These are phyloP conservation scores for Cepaea hortensis DNA, from an alignment of 2,888 invertebrate genomes.

Conservation along the genomic window DNA sequence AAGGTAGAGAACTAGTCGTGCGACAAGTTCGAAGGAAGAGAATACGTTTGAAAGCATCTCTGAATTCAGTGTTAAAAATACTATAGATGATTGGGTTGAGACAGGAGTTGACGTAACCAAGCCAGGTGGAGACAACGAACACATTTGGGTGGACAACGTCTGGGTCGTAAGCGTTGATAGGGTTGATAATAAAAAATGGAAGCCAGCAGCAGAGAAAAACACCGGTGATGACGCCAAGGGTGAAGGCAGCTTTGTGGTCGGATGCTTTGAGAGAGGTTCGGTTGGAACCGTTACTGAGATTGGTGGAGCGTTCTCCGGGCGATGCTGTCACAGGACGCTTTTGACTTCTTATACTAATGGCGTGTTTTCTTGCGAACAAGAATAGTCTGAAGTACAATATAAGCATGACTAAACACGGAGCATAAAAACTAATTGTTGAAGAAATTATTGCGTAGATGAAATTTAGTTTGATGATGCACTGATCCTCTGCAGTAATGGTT, in stretches of 20 bases:
- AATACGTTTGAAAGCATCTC: slow-evolving; percentile 92
- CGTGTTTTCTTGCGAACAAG: slow-evolving; percentile 97
- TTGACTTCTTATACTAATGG: slow-evolving; percentile 87
- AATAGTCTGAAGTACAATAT: slow-evolving; percentile 94
- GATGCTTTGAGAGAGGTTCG: slow-evolving; percentile 79
- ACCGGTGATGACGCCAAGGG: slow-evolving; percentile 98
- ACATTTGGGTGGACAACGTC: slow-evolving; percentile 92
- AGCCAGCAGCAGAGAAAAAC: slow-evolving; percentile 98
- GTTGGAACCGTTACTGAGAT: slow-evolving; percentile 49
- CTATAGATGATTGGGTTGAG: slow-evolving; percentile 98
- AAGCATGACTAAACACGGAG: slow-evolving; percentile 98
- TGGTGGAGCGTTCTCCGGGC: slow-evolving; percentile 50
- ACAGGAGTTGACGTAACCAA: slow-evolving; percentile 97
- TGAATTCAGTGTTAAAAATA: slow-evolving; percentile 98
- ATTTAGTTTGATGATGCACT: slow-evolving; percentile 93
- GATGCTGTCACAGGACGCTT: slow-evolving; percentile 44
- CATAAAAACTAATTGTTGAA: slow-evolving; percentile 97
- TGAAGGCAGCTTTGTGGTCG: slow-evolving; percentile 98
- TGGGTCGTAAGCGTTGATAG: slow-evolving; percentile 95
- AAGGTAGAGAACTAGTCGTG: background rate
- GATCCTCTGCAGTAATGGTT: slow-evolving; percentile 45
- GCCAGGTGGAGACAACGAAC: slow-evolving; percentile 92
- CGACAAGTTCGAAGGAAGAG: slow-evolving; percentile 75
- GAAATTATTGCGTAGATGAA: slow-evolving; percentile 97
- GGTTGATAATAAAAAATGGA: slow-evolving; percentile 98